These are phyloP conservation scores for Tokudaia tokunoshimensis DNA, from an alignment of 2,797 vertebrate species.

Conservation along the genomic window DNA sequence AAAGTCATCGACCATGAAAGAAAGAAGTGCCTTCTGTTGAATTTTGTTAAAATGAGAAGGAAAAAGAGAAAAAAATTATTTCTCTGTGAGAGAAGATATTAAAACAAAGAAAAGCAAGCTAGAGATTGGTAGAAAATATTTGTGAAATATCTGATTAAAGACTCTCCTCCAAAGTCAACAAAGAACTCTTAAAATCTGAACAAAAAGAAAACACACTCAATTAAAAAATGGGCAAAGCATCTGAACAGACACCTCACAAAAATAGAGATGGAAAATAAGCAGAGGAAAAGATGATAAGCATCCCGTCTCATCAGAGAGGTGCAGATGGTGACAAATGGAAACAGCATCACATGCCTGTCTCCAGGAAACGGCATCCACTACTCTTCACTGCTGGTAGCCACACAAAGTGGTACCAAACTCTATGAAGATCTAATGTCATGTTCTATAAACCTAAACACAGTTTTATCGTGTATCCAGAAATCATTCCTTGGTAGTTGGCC, in stretches of 20 bases:
- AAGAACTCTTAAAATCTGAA: constrained; percentile 56
- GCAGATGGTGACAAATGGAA: neutral
- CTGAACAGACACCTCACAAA: constrained; percentile 42
- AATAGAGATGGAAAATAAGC: constrained; percentile 14
- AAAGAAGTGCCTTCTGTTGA: neutral
- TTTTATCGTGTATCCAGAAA: neutral
- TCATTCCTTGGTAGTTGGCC: neutral
- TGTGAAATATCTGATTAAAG: constrained; percentile 67
- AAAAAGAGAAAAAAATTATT: neutral
- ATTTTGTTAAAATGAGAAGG: neutral
- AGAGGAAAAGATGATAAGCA: neutral
- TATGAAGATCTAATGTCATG: neutral
- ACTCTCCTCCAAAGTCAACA: constrained; percentile 59
- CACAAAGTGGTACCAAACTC: neutral
- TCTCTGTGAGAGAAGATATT: constrained; percentile 29
- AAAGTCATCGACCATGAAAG: neutral
- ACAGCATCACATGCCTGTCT: neutral
- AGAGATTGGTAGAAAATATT: constrained; percentile 63
- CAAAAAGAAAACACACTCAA: constrained; percentile 64
- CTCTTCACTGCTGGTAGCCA: neutral
- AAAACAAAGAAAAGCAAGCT: constrained; percentile 54
- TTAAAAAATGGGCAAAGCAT: constrained; percentile 1
- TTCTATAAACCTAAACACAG: neutral
- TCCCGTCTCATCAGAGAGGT: neutral
- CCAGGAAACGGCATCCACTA: neutral